Conservation (phyloP, 2,113 vertebrate species). For the Numida meleagris region DNA sequence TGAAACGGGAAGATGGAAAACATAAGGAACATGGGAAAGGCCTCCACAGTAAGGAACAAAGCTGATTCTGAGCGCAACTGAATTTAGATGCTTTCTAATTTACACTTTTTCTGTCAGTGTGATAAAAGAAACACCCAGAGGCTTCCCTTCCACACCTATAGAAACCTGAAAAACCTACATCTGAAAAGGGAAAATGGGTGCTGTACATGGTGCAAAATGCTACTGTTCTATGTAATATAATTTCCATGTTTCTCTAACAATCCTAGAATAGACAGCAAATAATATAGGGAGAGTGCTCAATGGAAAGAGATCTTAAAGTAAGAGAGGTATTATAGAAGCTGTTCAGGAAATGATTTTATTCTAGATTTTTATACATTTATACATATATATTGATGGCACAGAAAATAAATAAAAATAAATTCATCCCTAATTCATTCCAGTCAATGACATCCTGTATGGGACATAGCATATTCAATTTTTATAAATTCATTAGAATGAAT, state of each 20-base stretch:
- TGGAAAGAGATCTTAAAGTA: not conserved
- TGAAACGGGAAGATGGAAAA: not conserved
- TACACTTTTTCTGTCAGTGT: not conserved
- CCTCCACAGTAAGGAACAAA: not conserved
- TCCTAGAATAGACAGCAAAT: not conserved
- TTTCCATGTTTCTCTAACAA: not conserved
- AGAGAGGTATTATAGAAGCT: not conserved
- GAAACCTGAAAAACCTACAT: not conserved
- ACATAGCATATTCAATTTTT: not conserved
- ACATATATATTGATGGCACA: not conserved
- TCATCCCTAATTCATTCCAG: not conserved
- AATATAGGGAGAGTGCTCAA: rapidly evolving
- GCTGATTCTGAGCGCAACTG: not conserved
- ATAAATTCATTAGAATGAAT: not conserved
- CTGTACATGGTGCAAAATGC: not conserved
- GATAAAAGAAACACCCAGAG: not conserved
- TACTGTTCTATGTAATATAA: not conserved
- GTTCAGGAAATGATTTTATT: not conserved
- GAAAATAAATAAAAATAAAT: not conserved
- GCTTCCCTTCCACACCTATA: not conserved
- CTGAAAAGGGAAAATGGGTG: not conserved
- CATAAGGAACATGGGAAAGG: not conserved
- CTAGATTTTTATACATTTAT: not conserved
- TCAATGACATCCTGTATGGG: not conserved
- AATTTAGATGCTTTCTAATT: not conserved